Conservation (phyloP, 2,888 invertebrate genomes). For the Brachyopa scutellaris region DNA sequence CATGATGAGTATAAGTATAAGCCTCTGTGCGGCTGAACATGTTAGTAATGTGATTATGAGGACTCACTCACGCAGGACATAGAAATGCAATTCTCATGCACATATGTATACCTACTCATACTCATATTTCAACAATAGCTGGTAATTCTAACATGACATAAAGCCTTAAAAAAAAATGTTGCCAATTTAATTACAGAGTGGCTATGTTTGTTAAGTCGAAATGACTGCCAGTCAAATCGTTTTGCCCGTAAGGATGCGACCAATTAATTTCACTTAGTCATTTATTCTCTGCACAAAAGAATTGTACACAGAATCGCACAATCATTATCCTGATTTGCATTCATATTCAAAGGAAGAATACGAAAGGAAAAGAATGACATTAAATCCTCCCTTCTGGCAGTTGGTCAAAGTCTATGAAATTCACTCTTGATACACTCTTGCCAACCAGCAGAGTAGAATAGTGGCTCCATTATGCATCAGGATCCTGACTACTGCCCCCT, state of each 20-base stretch:
- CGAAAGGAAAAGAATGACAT: slow-evolving; percentile 2
- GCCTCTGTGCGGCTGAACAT: background rate
- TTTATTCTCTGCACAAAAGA: slow-evolving; percentile 21
- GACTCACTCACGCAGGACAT: slow-evolving; percentile 11
- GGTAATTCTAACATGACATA: background rate
- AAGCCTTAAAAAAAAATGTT: slow-evolving; percentile 1
- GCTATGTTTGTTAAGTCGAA: background rate
- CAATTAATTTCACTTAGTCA: slow-evolving; percentile 31
- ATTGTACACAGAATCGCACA: background rate
- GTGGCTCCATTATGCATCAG: slow-evolving; percentile 22
- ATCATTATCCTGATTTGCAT: slow-evolving; percentile 49
- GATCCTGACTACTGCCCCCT: slow-evolving; percentile 6
- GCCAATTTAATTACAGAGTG: slow-evolving; percentile 31
- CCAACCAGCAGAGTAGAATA: slow-evolving; percentile 9
- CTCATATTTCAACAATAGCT: background rate
- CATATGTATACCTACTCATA: background rate
- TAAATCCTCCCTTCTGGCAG: background rate
- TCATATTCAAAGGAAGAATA: slow-evolving; percentile 9
- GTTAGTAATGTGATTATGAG: slow-evolving; percentile 56
- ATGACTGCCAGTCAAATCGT: background rate
- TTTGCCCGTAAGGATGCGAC: slow-evolving; percentile 1
- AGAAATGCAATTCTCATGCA: background rate
- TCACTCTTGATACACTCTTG: slow-evolving; percentile 41
- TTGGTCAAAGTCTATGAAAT: slow-evolving; percentile 35
- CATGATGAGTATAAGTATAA: too few species aligned